Evolutionary conservation across 2,888 invertebrate species (phyloP), one percentile per base, ranked within the genome.

Genomic region (Melieria crassipennis): DNA sequence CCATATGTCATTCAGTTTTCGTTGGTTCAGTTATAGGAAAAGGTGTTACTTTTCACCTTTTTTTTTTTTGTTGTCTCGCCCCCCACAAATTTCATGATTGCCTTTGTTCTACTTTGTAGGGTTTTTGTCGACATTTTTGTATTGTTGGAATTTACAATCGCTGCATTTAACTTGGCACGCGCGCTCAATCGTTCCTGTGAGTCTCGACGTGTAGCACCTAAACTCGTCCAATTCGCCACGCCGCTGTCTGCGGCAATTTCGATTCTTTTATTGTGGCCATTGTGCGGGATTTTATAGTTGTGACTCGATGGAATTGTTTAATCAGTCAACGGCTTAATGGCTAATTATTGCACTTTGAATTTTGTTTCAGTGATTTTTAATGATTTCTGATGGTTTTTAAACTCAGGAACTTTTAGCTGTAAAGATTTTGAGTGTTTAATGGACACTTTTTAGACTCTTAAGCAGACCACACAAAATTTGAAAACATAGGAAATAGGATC

Each of bases 41-140:
- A 67, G 67, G 67, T 67, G 67, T 67, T 67, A 52, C 60, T 67
- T 67, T 67, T 60, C 67, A 67, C 67, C 60, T 67, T 67, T 60
- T 67, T 67, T 60, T 67, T 16, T 60, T 4, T 13, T 65, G 10
- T 46, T 55, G 10, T 56, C 7, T 46, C 47, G 55, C 46, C 46
- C 9, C 16, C 16, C 9, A 13, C 43, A 46, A n/a, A 46, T 52
- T 43, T 16, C 46, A 13, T 13, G 10, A n/a, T 58, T 42, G 11
- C 43, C 0, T 7, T 58, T 58, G 42, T 2, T 43, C 42, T 9
- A 43, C 11, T 3, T 58, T 58, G 58, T 58, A 7, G 9, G 16
- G 16, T 58, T 58, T 5, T 42, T 67, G 50, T 67, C 52, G 48
- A 60, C 60, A n/a, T 48, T 67, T 13, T 48, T 65, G 55, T 43